phyloP scores from a whole-genome alignment of 2,888 invertebrate species.

The Apodemia hepburni region DNA sequence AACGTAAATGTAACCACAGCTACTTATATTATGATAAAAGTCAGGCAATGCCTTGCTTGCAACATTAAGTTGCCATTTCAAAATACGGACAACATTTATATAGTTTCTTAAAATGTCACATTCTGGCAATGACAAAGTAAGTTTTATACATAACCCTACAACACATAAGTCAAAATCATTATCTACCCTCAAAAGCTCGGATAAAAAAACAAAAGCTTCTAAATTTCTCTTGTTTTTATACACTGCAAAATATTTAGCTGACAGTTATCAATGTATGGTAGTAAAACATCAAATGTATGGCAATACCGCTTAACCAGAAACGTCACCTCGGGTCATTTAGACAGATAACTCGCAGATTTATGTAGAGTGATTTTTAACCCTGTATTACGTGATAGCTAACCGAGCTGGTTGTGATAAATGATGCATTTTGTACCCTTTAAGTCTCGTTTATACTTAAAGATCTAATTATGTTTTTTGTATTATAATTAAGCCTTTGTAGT shows the following conservation, averaged over 20 bases:
- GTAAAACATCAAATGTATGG: conserved; percentile 40
- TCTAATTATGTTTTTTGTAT: background rate
- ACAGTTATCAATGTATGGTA: conserved; percentile 40
- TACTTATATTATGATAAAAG: too few species aligned
- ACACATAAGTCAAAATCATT: background rate
- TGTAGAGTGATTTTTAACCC: conserved; percentile 75
- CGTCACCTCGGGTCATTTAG: conserved; percentile 58
- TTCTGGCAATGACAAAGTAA: too few species aligned
- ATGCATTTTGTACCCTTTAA: conserved; percentile 42
- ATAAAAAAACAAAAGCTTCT: conserved; percentile 4
- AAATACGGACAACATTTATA: too few species aligned
- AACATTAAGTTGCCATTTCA: too few species aligned
- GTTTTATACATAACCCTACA: background rate
- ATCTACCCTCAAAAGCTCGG: background rate
- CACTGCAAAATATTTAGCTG: conserved; percentile 28
- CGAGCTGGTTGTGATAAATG: conserved; percentile 49
- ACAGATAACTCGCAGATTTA: conserved; percentile 68
- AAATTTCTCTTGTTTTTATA: background rate
- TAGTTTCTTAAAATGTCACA: too few species aligned
- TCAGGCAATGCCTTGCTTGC: too few species aligned
- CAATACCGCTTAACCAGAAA: conserved; percentile 42
- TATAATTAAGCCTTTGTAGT: too few species aligned
- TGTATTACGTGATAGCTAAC: conserved; percentile 48
- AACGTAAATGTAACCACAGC: too few species aligned
- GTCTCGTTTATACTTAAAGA: conserved; percentile 1